Percentiles rank a stretch among this genome's conserved stretches.
phyloP scores from a whole-genome alignment of 1,140 invertebrate species.

The Drosophila tani region DNA sequence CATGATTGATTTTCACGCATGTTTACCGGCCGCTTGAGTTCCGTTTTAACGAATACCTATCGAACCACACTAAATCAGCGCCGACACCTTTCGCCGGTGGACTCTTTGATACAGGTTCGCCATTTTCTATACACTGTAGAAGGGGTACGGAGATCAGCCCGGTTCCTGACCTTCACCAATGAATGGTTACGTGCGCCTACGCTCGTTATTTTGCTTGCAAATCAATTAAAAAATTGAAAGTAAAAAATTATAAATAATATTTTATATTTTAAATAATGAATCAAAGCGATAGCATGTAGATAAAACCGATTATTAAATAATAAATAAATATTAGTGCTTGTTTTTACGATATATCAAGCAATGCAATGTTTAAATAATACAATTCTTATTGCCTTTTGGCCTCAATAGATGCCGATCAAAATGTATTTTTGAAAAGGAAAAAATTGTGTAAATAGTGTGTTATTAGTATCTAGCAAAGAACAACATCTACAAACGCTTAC shows the following conservation, averaged over 20 bases:
- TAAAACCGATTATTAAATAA: too few relatives aligned
- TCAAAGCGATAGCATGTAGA: too few relatives aligned
- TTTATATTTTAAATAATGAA: too few relatives aligned
- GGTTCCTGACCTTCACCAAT: background rate
- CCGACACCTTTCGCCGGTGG: constrained; percentile 61
- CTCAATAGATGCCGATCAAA: too few relatives aligned
- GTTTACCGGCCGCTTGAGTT: constrained; percentile 56
- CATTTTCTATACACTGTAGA: constrained; percentile 6
- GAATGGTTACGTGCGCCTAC: background rate
- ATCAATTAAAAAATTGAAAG: background rate
- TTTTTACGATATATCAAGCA: too few relatives aligned
- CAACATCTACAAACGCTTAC: background rate
- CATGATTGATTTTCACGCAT: constrained; percentile 77
- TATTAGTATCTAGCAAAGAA: too few relatives aligned
- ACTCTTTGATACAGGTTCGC: constrained; percentile 26
- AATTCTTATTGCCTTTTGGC: too few relatives aligned
- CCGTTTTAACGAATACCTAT: constrained; percentile 52
- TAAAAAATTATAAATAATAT: too few relatives aligned
- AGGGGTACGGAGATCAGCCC: background rate
- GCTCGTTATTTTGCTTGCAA: background rate
- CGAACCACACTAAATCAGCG: constrained; percentile 8
- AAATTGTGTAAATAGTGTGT: too few relatives aligned
- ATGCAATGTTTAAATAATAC: too few relatives aligned
- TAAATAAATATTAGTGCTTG: too few relatives aligned
- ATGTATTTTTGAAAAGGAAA: too few relatives aligned